Base-by-base conservation (phyloP, 2,113 vertebrate species). In the Danionella cerebrum region DNA sequence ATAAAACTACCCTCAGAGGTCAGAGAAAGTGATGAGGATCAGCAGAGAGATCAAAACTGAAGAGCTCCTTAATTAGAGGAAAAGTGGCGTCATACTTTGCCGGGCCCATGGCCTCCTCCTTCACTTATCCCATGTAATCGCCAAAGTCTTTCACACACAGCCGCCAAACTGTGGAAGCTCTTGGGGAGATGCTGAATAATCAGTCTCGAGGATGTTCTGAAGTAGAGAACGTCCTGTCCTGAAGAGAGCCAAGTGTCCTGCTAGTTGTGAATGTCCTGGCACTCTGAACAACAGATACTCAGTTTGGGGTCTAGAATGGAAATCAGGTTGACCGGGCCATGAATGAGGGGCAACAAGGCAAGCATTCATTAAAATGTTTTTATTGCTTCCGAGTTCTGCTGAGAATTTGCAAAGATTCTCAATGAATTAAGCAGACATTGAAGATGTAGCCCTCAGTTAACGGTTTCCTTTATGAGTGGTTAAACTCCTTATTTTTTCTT, bases 31-130 rank as follows among this genome's bases (percentile, higher is more conserved):
- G 35, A 58, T 27, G 8, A 10, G 13, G 19, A 38, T 53, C n/a
- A 18, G 42, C 10, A 24, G 25, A 45, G 16, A 55, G 9, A 45
- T 52, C 54, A 39, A 38, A 53, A 44, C 21, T 72, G 47, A 62
- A 64, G 54, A 16, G 55, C 55, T 69, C 22, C 48, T 51, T 69
- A 36, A 69, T 50, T 45, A 38, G 41, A 62, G 33, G 12, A 39
- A 59, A 69, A 52, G 67, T 39, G 62, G 44, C 48, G 57, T 35
- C 67, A 60, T 51, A 41, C 27, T 54, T 65, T 74, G 72, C 72
- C 72, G 70, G 70, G 42, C 62, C 24, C 21, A 29, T 53, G 36
- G 16, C 54, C 22, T 11, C 18, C 27, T 57, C 24, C 42, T 44
- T 65, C 22, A 58, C 36, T 58, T 27, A 36, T 59, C 36, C 9